phyloP scores from a whole-genome alignment of 1,140 invertebrate species.

The Hyles euphorbiae region DNA sequence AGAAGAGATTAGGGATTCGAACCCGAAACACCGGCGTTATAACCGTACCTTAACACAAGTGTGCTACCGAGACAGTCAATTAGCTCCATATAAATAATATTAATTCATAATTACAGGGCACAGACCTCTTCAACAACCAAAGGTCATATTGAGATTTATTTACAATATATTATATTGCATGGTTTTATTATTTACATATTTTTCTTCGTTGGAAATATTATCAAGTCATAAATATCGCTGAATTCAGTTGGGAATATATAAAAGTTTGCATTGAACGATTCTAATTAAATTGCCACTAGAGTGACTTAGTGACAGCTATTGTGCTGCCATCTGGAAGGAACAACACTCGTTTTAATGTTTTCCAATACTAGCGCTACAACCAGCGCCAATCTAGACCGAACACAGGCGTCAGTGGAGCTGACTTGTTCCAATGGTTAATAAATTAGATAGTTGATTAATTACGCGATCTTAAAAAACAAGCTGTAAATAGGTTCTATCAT shows the following conservation, averaged over 20 bases:
- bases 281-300: conserved; percentile 8
- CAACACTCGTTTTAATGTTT: conserved; percentile 18
- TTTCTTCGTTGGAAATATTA: too few species aligned
- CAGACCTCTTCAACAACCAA: too few species aligned
- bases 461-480: background rate
- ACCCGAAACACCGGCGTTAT: too few species aligned
- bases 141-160: too few species aligned
- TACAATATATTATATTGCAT: too few species aligned
- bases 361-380: conserved; percentile 17
- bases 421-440: background rate
- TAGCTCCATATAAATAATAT: too few species aligned
- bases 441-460: background rate
- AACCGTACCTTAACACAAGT: too few species aligned
- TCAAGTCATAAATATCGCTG: background rate
- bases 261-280: conserved; percentile 1
- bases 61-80: too few species aligned
- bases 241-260: background rate
- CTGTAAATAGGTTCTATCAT: too few species aligned
- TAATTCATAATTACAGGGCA: too few species aligned
- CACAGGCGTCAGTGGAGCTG: conserved; percentile 6
- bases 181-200: too few species aligned
- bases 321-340: conserved; percentile 13
- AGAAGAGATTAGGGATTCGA: too few species aligned
- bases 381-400: conserved; percentile 10
- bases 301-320: conserved; percentile 10